Evolutionary conservation across 2,888 invertebrate species (phyloP), one percentile per base, ranked within the genome.

Genomic region (Nemapogon koenigi): DNA sequence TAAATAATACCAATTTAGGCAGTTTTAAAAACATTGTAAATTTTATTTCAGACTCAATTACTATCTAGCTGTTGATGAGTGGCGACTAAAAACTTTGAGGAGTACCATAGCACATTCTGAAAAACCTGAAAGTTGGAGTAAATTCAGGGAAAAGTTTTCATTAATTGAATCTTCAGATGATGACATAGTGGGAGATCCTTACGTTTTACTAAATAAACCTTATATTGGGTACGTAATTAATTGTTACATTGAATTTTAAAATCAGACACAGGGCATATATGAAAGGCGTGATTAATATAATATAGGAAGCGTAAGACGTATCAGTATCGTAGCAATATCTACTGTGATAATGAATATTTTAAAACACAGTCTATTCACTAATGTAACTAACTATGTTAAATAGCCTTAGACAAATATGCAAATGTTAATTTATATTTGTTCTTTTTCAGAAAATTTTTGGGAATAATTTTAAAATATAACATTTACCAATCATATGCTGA

Each of bases 381-480:
- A n/a, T n/a, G n/a, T n/a, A n/a, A n/a, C n/a, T n/a, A n/a, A n/a
- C n/a, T n/a, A n/a, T n/a, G n/a, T n/a, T n/a, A n/a, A n/a, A n/a
- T n/a, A n/a, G n/a, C n/a, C 8, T 22, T 22, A 22, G 8, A 22
- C 8, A 22, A 7, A 7, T 7, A 22, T 22, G 8, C 8, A 22
- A 6, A 22, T 22, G 8, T 22, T 28, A 4, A 28, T 28, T 28
- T 8, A 28, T 28, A n/a, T 28, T 19, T 42, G 40, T 45, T 45
- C 29, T 45, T 36, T 76, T 76, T 15, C 57, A 83, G 83, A 25
- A 81, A 83, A 66, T 83, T 82, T 46, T 63, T 83, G 61, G 83
- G 82, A 1, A 51, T 70, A 1, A 68, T 84, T 40, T 49, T 83
- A 14, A 83, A 83, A 48, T 84, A 84, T 48, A 83, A 84, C 62